These are phyloP conservation scores for Tetragonisca angustula DNA, from an alignment of 2,888 invertebrate species.

Conservation along the genomic window DNA sequence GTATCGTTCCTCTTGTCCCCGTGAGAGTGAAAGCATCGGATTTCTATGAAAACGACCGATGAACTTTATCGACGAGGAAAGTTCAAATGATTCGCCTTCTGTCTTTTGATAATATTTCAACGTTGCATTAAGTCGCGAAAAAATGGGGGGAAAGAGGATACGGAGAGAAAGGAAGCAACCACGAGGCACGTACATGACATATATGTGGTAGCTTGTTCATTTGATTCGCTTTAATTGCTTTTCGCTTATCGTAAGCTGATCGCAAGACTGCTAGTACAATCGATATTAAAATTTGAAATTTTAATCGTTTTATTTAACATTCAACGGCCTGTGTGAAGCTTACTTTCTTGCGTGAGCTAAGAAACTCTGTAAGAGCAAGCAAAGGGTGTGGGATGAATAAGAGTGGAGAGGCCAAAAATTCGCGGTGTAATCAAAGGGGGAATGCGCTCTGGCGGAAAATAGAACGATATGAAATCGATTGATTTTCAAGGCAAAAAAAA, in stretches of 20 bases:
- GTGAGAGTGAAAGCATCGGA: neutral
- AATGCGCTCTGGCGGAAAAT: constrained; percentile 41
- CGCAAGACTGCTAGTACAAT: neutral
- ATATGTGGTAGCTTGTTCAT: constrained; percentile 16
- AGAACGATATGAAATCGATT: constrained; percentile 59
- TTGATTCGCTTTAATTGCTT: constrained; percentile 34
- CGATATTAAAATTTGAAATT: constrained; percentile 20
- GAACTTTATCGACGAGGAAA: neutral
- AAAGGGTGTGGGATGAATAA: neutral
- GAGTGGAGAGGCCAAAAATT: constrained; percentile 10
- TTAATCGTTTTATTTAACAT: neutral
- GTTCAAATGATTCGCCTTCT: neutral
- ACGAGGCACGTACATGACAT: neutral
- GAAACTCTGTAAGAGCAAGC: neutral
- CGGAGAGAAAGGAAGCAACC: neutral
- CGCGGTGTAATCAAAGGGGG: neutral
- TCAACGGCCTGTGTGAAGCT: neutral
- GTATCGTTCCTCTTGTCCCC: neutral
- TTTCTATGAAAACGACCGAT: neutral
- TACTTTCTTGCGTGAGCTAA: neutral
- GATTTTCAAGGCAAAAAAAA: constrained; percentile 61
- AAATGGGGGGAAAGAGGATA: neutral
- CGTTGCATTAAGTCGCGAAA: neutral
- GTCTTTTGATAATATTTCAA: neutral
- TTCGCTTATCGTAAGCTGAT: constrained; percentile 7